Base-by-base conservation (phyloP, 2,113 vertebrate genomes). In the Catharus bicknelli region DNA sequence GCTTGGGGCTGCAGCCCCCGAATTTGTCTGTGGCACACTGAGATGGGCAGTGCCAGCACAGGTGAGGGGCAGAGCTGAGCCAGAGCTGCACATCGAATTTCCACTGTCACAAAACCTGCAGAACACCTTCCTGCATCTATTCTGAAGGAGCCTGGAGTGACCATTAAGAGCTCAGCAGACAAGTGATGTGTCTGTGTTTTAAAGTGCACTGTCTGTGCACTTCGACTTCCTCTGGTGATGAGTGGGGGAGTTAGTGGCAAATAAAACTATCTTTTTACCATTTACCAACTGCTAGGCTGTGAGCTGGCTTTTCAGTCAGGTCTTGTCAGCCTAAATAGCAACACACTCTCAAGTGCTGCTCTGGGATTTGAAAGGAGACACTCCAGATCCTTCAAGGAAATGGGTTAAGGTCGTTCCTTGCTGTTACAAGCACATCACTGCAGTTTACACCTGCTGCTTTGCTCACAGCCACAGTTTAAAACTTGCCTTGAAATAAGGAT, bases 241-340 rank as follows among this genome's bases (percentile, higher is more conserved):
- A 87, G 66, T 36, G 58, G 47, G 54, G n/a, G 14, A 92, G 47
- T 57, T 61, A 82, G 62, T 14, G 38, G 77, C 69, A 84, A 69
- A 92, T 76, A 90, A 83, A 88, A 57, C 80, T 7, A 23, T 76
- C n/a, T 74, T 86, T 64, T 26, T n/a, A 40, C 87, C 81, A 79
- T 85, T 93, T 87, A 90, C 92, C 93, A 82, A 23, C 92, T 89
- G 92, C 88, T 48, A 86, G 88, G 90, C 77, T 72, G 29, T 26
- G 58, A 93, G 70, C 70, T 77, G 77, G 36, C 81, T 92, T 95
- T 94, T 91, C 89, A 77, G 40, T 73, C 84, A 89, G 87, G 66
- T 29, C 69, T 50, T 79, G 84, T 78, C 54, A 1, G 62, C 32
- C 68, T 92, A 87, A 94, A 87, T 30, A 69, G 91, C 51, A 89